These are phyloP conservation scores for Sylvia borin DNA, from an alignment of 2,797 vertebrate species.

Conservation along the genomic window DNA sequence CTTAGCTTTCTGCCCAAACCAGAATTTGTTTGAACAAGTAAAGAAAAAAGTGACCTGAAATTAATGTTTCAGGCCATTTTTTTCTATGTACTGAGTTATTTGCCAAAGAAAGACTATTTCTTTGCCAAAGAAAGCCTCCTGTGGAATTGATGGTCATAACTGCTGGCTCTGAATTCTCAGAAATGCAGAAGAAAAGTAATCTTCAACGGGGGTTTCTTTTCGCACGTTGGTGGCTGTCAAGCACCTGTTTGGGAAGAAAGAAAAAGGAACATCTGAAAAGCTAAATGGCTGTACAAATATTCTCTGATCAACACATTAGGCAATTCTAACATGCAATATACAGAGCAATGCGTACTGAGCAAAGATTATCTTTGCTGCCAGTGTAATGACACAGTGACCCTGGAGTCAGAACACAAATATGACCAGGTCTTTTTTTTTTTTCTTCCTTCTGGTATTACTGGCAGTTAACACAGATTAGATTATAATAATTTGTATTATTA, in stretches of 20 bases:
- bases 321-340: neutral
- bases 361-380: neutral
- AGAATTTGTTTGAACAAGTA: slow-evolving; percentile 11
- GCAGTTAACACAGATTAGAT: neutral
- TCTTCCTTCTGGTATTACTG: neutral
- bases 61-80: slow-evolving; percentile 11
- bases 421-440: neutral
- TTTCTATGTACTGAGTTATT: neutral
- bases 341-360: neutral
- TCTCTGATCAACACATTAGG: neutral
- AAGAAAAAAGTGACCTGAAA: slow-evolving; percentile 7
- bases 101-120: slow-evolving; percentile 26
- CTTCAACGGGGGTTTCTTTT: slow-evolving; percentile 56
- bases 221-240: slow-evolving; percentile 17
- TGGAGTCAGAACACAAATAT: neutral
- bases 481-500: too few species aligned
- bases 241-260: slow-evolving; percentile 67
- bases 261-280: slow-evolving; percentile 44
- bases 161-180: slow-evolving; percentile 61
- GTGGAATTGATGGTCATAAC: slow-evolving; percentile 25
- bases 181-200: slow-evolving; percentile 58
- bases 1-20: slow-evolving; percentile 13
- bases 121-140: slow-evolving; percentile 41
- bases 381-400: neutral
- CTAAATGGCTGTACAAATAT: neutral